These are phyloP conservation scores for Protobothrops mucrosquamatus DNA, from an alignment of 2,113 vertebrate species.

Conservation along the genomic window DNA sequence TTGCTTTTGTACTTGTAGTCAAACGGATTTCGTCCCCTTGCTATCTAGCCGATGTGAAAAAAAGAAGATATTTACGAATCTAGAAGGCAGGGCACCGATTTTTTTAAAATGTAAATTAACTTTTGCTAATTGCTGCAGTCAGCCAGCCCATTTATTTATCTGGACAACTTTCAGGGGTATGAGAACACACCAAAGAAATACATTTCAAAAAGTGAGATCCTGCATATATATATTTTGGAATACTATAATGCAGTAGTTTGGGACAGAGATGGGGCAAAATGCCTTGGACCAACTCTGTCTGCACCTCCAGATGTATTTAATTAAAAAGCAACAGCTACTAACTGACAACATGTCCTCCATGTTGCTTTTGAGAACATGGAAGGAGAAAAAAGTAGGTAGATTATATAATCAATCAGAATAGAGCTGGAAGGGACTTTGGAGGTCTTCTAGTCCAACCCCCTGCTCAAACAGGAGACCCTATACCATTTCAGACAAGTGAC, in stretches of 20 bases:
- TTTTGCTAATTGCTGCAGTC: background rate
- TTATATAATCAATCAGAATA: too few species aligned
- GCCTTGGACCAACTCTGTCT: background rate
- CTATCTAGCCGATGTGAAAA: background rate
- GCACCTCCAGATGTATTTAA: background rate
- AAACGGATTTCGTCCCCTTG: background rate
- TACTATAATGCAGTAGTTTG: background rate
- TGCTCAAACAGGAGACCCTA: too few species aligned
- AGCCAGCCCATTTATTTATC: background rate
- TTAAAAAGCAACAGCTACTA: background rate
- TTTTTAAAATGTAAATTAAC: background rate
- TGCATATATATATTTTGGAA: background rate
- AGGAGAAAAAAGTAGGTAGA: background rate
- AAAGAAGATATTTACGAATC: background rate
- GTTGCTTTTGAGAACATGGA: background rate
- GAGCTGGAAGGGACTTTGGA: too few species aligned
- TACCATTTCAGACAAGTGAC: too few species aligned
- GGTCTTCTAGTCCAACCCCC: too few species aligned
- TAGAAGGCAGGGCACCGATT: background rate
- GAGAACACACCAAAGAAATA: background rate
- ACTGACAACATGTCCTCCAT: background rate
- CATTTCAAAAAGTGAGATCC: background rate
- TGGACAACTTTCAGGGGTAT: background rate
- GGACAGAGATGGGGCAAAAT: background rate
- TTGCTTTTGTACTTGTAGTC: background rate